Evolutionary conservation across 2,113 vertebrate genomes (phyloP), one percentile per base, ranked within the genome.

Genomic region (Heloderma charlesbogerti): DNA sequence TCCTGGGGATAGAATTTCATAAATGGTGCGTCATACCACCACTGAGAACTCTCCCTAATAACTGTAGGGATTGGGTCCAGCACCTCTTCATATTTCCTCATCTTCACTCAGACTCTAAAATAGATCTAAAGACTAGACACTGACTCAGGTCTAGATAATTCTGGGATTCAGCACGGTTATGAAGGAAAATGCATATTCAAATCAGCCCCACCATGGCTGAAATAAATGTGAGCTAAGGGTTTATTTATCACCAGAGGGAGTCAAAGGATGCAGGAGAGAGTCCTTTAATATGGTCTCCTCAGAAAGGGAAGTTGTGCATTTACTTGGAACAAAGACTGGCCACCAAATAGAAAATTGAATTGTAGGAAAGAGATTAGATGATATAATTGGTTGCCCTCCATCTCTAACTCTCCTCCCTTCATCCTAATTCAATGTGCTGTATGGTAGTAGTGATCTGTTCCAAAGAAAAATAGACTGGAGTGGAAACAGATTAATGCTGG

Each of bases 391-490:
- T 77, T 77, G 29, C 40, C 13, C 57, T 84, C 81, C 82, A 77
- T 37, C 60, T 66, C 13, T 37, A 85, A 84, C 57, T 37, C 77
- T 84, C 84, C 54, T 85, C 71, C 16, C 20, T 84, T 54, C 81
- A 86, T 48, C 45, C 67, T 74, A n/a, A 74, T 87, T 69, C 66
- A 81, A 6, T 82, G 37, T 18, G 4, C 77, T 82, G 18, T 45
- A 12, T 25, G 78, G 40, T 48, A 83, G 51, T 87, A 74, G 85
- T 81, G 31, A 87, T 83, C 37, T 87, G 37, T 60, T 82, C 86
- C 85, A 91, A 66, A 87, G 69, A 87, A 91, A 91, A 80, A 91
- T 82, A 83, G 69, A 83, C 40, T 82, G 3, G 43, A 51, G 15
- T 85, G 15, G 54, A 82, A 87, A 77, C 22, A 66, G 69, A 81